Evolutionary conservation across 2,113 vertebrate genomes (phyloP).

Genomic region (Catharus bicknelli): DNA sequence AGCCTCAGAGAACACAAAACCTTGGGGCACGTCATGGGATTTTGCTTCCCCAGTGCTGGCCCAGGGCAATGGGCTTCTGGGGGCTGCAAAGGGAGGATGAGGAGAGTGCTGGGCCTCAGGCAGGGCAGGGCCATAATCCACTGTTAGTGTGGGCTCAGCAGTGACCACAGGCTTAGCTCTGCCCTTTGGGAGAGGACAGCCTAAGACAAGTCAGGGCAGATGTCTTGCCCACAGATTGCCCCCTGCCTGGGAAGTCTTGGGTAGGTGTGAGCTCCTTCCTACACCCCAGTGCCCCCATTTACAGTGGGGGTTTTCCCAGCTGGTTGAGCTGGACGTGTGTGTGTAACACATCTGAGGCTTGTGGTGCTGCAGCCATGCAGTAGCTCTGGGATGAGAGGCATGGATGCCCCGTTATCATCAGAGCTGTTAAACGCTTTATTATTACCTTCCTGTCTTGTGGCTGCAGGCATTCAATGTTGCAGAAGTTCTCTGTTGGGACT

Average conservation of each 20-base stretch:
- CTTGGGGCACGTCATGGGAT: background rate
- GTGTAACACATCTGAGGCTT: background rate
- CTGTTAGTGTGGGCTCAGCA: background rate
- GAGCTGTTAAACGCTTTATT: background rate
- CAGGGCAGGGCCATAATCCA: background rate
- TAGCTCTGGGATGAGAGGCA: background rate
- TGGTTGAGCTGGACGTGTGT: rapidly evolving
- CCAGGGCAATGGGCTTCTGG: background rate
- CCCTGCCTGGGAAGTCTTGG: background rate
- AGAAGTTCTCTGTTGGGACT: background rate
- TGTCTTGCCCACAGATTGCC: background rate
- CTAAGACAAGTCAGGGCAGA: background rate
- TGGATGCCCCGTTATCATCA: rapidly evolving
- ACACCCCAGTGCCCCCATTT: background rate
- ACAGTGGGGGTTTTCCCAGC: background rate
- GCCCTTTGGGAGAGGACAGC: background rate
- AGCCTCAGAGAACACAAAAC: background rate
- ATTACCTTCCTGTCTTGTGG: background rate
- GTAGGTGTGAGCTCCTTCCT: background rate
- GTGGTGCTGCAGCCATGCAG: background rate
- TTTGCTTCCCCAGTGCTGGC: background rate
- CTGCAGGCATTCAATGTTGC: background rate
- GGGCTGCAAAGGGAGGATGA: background rate
- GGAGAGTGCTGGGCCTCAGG: background rate
- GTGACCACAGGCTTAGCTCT: background rate